Base-by-base conservation (phyloP, 2,888 invertebrate species). In the Eumerus sabulonum region DNA sequence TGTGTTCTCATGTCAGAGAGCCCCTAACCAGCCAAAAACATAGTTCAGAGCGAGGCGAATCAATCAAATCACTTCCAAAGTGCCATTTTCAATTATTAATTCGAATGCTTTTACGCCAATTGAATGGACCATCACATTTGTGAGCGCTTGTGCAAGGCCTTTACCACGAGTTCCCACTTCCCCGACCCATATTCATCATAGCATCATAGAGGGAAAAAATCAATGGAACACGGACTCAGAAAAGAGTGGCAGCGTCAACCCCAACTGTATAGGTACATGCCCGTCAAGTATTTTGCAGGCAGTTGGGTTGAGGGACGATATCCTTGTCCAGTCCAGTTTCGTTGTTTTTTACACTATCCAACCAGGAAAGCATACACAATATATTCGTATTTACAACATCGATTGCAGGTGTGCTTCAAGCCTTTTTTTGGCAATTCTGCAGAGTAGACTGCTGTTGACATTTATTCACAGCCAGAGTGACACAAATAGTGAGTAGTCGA, bases 61-160 rank as follows among this genome's bases (percentile, higher is more conserved):
- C 86, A 85, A 86, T 86, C 86, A 86, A 85, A 85, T 85, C 84
- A 83, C 84, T 86, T 86, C 7, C 27, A 27, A 85, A 84, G 84
- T 84, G 83, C 84, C 83, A 7, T 7, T 85, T 84, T 86, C 85
- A 85, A 86, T 85, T 85, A 85, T 86, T 86, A 82, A 86, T 84
- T 84, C 82, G 82, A 83, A n/a, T 83, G 76, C 81, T 79, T 82
- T 76, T 76, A 81, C 66, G 70, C 76, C 66, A 81, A 81, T 76
- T 81, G 71, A 76, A 81, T 76, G 74, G 66, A 66, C 76, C 60
- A 76, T 81, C 81, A 76, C n/a, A n/a, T n/a, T 81, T 76, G 64
- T 70, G 59, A 51, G 54, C 67, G 64, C 63, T 40, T 72, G 48
- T 51, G 50, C 48, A 36, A 48, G 64, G 54, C 7, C 70, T 67